These are phyloP conservation scores for Lordiphosa fenestrarum DNA, from an alignment of 2,888 invertebrate genomes.

Conservation along the genomic window DNA sequence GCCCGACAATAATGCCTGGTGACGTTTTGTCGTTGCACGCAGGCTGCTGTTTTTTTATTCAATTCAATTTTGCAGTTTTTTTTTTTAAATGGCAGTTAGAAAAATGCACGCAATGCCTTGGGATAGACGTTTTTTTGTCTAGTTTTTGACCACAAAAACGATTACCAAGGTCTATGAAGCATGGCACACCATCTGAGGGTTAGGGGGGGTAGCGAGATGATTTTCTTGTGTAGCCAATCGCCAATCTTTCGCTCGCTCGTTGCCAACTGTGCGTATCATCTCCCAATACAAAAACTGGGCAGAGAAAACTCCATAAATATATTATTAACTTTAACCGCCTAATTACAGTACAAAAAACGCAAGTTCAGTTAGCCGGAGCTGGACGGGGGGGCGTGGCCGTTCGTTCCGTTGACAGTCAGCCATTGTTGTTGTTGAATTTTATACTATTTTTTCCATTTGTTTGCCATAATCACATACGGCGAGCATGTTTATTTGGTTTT, in stretches of 20 bases:
- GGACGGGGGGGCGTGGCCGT: constrained; percentile 20
- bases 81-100: constrained; percentile 41
- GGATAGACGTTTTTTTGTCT: constrained; percentile 21
- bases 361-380: constrained; percentile 15
- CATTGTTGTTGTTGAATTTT: constrained; percentile 15
- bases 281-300: not conserved
- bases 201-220: not conserved
- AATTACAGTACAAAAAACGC: constrained; percentile 40
- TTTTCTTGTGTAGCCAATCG: constrained; percentile 13
- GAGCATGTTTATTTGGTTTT: constrained; percentile 31
- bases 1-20: constrained; percentile 7
- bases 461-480: constrained; percentile 48
- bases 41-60: not conserved
- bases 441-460: constrained; percentile 30
- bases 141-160: constrained; percentile 52
- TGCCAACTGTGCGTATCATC: constrained; percentile 13
- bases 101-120: constrained; percentile 41
- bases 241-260: not conserved
- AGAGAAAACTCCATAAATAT: constrained; percentile 28
- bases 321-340: constrained; percentile 67
- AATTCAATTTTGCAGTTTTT: constrained; percentile 41
- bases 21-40: constrained; percentile 13
- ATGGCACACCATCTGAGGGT: constrained; percentile 29
- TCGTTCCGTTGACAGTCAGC: constrained; percentile 10
- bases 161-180: constrained; percentile 51